Percentiles rank a stretch among this genome's conserved stretches.
These are phyloP conservation scores for Aromia moschata DNA, from an alignment of 2,888 invertebrate species.

Conservation along the genomic window DNA sequence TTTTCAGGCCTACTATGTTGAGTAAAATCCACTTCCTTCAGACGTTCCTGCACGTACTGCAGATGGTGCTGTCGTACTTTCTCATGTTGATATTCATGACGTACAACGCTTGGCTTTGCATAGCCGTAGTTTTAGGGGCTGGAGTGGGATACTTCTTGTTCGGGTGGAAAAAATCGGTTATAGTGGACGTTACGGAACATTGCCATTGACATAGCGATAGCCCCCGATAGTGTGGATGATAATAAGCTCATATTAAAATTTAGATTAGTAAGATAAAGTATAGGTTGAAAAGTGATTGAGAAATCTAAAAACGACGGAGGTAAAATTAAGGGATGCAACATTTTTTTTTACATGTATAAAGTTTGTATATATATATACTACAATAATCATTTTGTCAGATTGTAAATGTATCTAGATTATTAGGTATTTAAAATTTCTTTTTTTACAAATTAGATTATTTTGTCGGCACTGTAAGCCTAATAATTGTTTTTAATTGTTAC, in stretches of 20 bases:
- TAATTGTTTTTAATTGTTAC: conserved; percentile 16
- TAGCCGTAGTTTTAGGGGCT: conserved; percentile 88
- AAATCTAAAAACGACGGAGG: conserved; percentile 20
- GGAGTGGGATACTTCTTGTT: conserved; percentile 94
- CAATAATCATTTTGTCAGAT: conserved; percentile 4
- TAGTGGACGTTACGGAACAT: conserved; percentile 94
- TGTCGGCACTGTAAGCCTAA: conserved; percentile 3
- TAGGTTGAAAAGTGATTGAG: conserved; percentile 26
- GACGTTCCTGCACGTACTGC: conserved; percentile 87
- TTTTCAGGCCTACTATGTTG: conserved; percentile 82
- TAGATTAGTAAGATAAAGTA: conserved; percentile 36
- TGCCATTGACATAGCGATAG: conserved; percentile 76
- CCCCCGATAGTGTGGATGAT: conserved; percentile 27
- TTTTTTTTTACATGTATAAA: conserved; percentile 21
- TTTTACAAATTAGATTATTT: conserved; percentile 1
- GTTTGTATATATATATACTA: conserved; percentile 17
- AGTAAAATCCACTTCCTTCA: conserved; percentile 86
- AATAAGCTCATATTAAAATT: conserved; percentile 33
- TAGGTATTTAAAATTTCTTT: conserved; percentile 19
- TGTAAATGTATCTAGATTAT: conserved; percentile 7
- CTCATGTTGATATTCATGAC: conserved; percentile 98
- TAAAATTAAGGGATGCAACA: conserved; percentile 23
- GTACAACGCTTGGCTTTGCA: conserved; percentile 92
- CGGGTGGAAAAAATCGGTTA: conserved; percentile 94
- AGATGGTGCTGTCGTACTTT: conserved; percentile 91